phyloP scores from a whole-genome alignment of 2,888 invertebrate genomes.

The Plebejus anna region DNA sequence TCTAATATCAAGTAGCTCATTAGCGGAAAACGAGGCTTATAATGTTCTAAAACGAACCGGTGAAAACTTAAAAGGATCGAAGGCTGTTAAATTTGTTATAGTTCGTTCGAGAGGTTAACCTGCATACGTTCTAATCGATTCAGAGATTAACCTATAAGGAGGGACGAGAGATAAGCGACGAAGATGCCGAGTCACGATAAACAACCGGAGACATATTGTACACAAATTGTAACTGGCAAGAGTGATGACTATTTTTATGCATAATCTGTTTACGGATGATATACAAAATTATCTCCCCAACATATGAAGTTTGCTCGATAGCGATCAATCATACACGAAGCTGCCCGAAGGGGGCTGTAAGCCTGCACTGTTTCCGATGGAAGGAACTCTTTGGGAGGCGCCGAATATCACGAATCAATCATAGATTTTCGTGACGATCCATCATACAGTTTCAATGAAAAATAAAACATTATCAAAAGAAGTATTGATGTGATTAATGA shows the following conservation, averaged over 20 bases:
- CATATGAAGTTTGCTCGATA: constrained; percentile 74
- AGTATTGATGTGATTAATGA: constrained; percentile 34
- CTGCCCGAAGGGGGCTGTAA: constrained; percentile 68
- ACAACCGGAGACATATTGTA: constrained; percentile 49
- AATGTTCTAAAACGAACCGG: constrained; percentile 20
- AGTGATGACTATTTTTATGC: constrained; percentile 71
- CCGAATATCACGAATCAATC: constrained; percentile 78
- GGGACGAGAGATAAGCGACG: constrained; percentile 49
- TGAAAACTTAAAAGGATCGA: constrained; percentile 24
- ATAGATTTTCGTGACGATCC: constrained; percentile 76
- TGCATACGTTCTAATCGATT: constrained; percentile 26
- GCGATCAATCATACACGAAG: constrained; percentile 75
- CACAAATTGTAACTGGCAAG: constrained; percentile 44
- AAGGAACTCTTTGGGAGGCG: constrained; percentile 72
- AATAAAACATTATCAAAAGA: constrained; percentile 40
- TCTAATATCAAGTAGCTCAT: constrained; percentile 29
- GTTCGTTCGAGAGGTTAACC: constrained; percentile 14
- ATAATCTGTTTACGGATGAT: constrained; percentile 77
- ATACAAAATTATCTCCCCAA: constrained; percentile 77
- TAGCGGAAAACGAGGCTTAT: constrained; percentile 26
- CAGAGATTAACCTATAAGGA: constrained; percentile 33
- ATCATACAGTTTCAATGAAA: constrained; percentile 75
- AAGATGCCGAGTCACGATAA: constrained; percentile 63
- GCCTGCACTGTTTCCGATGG: constrained; percentile 64
- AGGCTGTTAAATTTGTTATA: constrained; percentile 17